Base-by-base conservation (phyloP, 2,888 invertebrate genomes). In the Phengaris alcon region DNA sequence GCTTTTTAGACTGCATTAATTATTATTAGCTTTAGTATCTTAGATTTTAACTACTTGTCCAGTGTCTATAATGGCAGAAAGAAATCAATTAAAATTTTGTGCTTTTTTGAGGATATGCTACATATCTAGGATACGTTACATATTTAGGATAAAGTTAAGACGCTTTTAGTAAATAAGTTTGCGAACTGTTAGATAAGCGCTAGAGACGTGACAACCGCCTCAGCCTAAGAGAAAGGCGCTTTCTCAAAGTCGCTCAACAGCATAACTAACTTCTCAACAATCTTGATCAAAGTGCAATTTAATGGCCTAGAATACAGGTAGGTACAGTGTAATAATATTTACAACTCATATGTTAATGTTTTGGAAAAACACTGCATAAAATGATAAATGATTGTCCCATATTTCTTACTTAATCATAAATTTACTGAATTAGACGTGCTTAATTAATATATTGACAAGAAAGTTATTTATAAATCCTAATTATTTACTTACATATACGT, bases 211-310 rank as follows among this genome's bases (percentile, higher is more conserved):
- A 80, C 82, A 78, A 82, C 81, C 81, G 80, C 84, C 80, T 80
- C 82, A 80, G 76, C 79, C 77, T 81, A 82, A 90, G 92, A 92
- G 93, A 93, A 93, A 93, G 93, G 91, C 91, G 86, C 92, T 93
- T 93, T 93, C 92, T 87, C 89, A 85, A 84, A 87, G 85, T 84
- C 87, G 81, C 84, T 79, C 78, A 77, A 79, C 75, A 69, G 57
- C 69, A 55, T 57, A 75, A 68, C 69, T 75, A 55, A 57, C 55
- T 75, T 64, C 22, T 69, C 44, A 68, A 72, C 52, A 35, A 54
- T 72, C 72, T 72, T 54, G 72, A 52, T 54, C 22, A 72, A 72
- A 52, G 22, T 72, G 52, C 72, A 22, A 54, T 72, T 72, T 72
- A 72, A 52, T 52, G 52, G 52, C 10, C 52, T 54, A 72, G 52